Evolutionary conservation across 2,797 vertebrate genomes (phyloP), one percentile per base, ranked within the genome.

Genomic region (Parauchenoglanis ngamensis): DNA sequence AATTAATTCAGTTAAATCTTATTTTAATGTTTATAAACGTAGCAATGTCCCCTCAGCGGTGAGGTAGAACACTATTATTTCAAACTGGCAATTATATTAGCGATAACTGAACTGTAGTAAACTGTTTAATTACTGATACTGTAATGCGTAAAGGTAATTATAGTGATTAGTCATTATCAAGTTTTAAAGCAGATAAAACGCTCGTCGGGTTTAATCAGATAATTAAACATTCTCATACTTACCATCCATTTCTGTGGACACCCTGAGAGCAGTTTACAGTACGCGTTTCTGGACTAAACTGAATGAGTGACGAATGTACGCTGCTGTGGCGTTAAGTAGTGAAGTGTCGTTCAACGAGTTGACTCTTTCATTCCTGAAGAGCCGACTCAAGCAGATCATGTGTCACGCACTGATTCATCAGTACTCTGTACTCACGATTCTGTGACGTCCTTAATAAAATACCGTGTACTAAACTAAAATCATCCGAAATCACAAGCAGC

Each of bases 231-330:
- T 44, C 15, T 6, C 12, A 35, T 88, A 95, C 95, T 96, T 91
- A 96, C 96, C 94, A 57, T 94, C 93, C 96, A 96, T 96, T 87
- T 76, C 83, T 92, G 93, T 87, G 91, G 87, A 89, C 89, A 79
- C 86, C 87, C 80, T 86, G 87, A 7, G 85, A 83, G 46, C 87
- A 67, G 75, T 79, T 35, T 86, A 54, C 12, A 72, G 88, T 91
- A 75, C 83, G 84, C 84, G 13, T 87, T 54, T 90, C 73, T 86
- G 86, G 15, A 19, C 68, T 46, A 56, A 67, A 73, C 75, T 91
- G 89, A 94, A 92, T 93, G 91, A 94, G 78, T 91, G 91, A 89
- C 81, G 81, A 83, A 35, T 54, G 46, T 35, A 54, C 28, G 40
- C 11, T 15, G 46, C 63, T 5, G 15, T 68, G 63, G 54, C 3